phyloP scores from a whole-genome alignment of 2,113 vertebrate species.

The Parus major region DNA sequence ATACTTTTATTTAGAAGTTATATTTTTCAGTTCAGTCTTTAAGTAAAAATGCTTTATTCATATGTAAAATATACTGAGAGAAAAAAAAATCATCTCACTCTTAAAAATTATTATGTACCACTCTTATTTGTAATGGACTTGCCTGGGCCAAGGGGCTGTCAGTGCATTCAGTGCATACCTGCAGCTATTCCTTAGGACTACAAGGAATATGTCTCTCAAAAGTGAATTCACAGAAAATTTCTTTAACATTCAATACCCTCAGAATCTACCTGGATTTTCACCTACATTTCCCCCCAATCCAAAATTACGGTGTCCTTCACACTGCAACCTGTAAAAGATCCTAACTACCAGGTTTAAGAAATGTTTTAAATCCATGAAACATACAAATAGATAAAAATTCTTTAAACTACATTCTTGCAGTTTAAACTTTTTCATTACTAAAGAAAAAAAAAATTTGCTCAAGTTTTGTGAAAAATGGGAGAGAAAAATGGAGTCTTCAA shows the following conservation, averaged over 20 bases:
- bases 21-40: background rate
- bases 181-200: background rate
- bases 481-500: background rate
- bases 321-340: background rate
- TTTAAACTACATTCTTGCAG: background rate
- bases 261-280: background rate
- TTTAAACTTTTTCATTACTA: background rate
- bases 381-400: background rate
- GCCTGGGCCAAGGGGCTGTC: background rate
- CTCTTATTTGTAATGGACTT: background rate
- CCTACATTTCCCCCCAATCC: rapidly evolving
- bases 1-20: background rate
- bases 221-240: background rate
- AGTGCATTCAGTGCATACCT: background rate
- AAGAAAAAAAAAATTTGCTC: background rate
- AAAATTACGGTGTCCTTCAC: background rate
- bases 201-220: background rate
- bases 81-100: background rate
- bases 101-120: background rate
- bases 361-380: background rate
- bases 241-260: background rate
- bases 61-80: background rate
- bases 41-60: background rate
- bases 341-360: background rate
- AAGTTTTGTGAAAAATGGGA: background rate